Conservation (phyloP, 2,113 vertebrate species). For the Alethe castanea region DNA sequence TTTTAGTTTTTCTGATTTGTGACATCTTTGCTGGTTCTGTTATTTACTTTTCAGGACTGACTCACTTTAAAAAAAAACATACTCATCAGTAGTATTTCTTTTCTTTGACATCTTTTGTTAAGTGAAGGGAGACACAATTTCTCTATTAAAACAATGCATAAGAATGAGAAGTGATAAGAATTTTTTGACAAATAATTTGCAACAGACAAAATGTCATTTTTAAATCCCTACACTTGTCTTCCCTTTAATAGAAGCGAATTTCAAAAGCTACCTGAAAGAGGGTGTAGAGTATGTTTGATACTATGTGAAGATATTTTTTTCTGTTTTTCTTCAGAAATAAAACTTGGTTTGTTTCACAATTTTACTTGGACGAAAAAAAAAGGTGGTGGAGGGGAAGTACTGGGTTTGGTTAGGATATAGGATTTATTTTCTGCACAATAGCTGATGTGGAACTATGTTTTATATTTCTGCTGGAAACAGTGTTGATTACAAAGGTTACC, state of each 20-base stretch:
- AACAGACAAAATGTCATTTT: background rate
- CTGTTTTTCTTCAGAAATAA: background rate
- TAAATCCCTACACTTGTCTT: accelerated
- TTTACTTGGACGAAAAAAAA: background rate
- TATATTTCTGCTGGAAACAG: background rate
- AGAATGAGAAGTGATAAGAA: background rate
- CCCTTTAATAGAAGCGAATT: background rate
- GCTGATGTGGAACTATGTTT: background rate
- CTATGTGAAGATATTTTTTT: background rate
- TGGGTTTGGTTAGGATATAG: background rate
- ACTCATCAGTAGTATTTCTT: background rate
- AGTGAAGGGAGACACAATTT: background rate
- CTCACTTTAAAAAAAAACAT: background rate
- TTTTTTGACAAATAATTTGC: background rate
- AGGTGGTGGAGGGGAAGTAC: accelerated
- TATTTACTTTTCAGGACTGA: background rate
- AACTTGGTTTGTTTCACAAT: background rate
- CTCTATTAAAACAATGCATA: background rate
- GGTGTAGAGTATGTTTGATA: background rate
- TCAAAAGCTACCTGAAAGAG: background rate
- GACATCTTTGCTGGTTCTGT: background rate
- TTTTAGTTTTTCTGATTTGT: background rate
- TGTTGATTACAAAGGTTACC: background rate
- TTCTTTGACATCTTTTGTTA: background rate
- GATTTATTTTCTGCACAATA: background rate